Evolutionary conservation across 2,888 invertebrate genomes (phyloP), one percentile per base, ranked within the genome.

Genomic region (Coelinius sp.): DNA sequence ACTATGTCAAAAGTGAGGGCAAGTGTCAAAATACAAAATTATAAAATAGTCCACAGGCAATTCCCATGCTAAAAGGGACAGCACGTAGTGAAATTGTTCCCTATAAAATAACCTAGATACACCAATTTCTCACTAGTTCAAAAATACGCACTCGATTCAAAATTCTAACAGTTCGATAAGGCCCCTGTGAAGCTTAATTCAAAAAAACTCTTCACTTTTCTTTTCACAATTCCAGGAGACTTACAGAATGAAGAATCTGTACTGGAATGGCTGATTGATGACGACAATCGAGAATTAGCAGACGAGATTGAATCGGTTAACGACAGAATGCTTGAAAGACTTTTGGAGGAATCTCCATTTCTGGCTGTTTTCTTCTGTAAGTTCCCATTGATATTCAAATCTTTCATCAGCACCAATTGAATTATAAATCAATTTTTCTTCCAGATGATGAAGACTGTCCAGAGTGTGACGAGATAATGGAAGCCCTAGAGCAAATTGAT

Each of bases 231-330:
- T 68, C 53, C 64, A 92, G 97, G 97, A 25, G 97, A 97, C 88
- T 89, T 97, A 63, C 96, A 96, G 88, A 97, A 97, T 83, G 96
- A 97, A 88, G 94, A 96, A 82, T 95, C 95, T 0, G 96, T 97
- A 25, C 89, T 97, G 67, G 97, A 97, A 88, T 97, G 97, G 97
- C 89, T 97, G 1, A 93, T 95, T 78, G 97, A 97, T 85, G 97
- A 97, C 83, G 97, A 97, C 77, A 97, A 97, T 85, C 91, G 97
- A 12, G 97, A 97, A 88, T 87, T 97, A 78, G 96, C 96, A 20
- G 97, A 97, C 88, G 97, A 97, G 90, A 97, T 97, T 79, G 97
- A 97, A 89, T 94, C 95, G 35, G 96, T 97, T 7, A 97, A 97
- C 83, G 94, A 93, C 25, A 91, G 95, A 80, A 97, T 97, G 97